These are phyloP conservation scores for Crax fasciolata DNA, from an alignment of 2,797 vertebrate species.

Conservation along the genomic window DNA sequence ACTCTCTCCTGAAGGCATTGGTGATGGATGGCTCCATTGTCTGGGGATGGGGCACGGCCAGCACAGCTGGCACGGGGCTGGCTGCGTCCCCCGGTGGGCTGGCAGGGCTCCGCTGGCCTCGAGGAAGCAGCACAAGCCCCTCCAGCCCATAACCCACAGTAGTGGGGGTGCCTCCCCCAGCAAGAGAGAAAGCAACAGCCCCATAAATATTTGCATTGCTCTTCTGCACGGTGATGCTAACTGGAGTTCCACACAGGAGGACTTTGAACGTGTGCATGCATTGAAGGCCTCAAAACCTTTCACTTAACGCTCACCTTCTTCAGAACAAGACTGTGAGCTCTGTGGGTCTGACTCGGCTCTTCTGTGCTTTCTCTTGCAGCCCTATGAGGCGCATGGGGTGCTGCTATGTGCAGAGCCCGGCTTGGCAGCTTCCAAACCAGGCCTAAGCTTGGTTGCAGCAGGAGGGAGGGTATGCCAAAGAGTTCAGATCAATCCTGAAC, in stretches of 20 bases:
- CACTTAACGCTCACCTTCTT: not conserved
- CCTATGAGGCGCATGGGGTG: not conserved
- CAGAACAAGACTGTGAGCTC: not conserved
- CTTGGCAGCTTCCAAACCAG: not conserved
- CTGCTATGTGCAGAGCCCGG: not conserved
- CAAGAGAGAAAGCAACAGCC: not conserved
- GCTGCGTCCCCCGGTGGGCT: not conserved
- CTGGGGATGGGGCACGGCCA: slow-evolving; percentile 48
- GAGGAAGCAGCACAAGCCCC: not conserved
- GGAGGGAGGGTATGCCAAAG: not conserved
- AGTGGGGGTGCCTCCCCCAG: not conserved
- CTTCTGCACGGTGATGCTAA: not conserved
- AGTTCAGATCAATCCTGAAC: not conserved
- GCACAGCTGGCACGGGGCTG: slow-evolving; percentile 14
- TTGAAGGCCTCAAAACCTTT: not conserved
- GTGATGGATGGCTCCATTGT: slow-evolving; percentile 72
- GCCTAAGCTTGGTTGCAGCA: not conserved
- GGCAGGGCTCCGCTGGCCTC: not conserved
- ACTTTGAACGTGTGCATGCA: not conserved
- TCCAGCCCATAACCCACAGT: not conserved
- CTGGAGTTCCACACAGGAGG: not conserved
- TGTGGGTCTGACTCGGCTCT: not conserved
- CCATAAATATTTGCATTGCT: fast-evolving
- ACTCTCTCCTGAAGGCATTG: slow-evolving; percentile 62
- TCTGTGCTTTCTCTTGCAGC: not conserved